Percentiles rank a stretch among this genome's conserved stretches.
Evolutionary conservation across 2,797 vertebrate species (phyloP).

Genomic region (Sus cebifrons): DNA sequence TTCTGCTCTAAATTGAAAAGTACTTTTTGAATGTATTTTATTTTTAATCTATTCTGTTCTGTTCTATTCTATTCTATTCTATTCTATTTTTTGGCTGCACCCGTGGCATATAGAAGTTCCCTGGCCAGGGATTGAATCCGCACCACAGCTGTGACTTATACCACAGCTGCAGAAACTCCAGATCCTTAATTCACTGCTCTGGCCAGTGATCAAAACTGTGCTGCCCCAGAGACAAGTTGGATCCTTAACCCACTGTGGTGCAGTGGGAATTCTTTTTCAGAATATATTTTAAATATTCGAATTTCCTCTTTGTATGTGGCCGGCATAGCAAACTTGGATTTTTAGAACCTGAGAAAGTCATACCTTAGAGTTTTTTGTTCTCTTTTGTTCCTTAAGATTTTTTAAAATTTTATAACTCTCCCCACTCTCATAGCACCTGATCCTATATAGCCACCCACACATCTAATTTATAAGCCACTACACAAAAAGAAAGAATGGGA

Average conservation of each 20-base stretch:
- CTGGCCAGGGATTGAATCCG: too few relatives aligned
- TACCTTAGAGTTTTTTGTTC: neutral
- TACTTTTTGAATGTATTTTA: neutral
- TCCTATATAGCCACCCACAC: neutral
- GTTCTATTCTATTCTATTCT: too few relatives aligned
- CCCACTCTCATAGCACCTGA: neutral
- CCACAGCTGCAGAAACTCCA: too few relatives aligned
- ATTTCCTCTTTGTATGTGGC: conserved; percentile 36
- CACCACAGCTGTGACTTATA: too few relatives aligned
- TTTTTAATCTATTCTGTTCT: too few relatives aligned
- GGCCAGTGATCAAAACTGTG: too few relatives aligned
- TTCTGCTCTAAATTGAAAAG: neutral
- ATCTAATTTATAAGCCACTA: conserved; percentile 7
- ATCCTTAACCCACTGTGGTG: too few relatives aligned
- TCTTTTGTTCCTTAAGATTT: neutral
- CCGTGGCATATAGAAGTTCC: too few relatives aligned
- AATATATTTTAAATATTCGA: neutral
- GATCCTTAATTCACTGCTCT: too few relatives aligned
- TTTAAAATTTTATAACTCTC: neutral
- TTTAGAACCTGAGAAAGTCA: conserved; percentile 14
- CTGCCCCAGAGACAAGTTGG: too few relatives aligned
- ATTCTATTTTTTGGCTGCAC: too few relatives aligned
- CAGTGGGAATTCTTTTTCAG: too few relatives aligned
- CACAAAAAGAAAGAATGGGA: neutral
- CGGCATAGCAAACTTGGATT: conserved; percentile 10